Conservation (phyloP, 2,888 invertebrate species). For the Ochropleura leucogaster region DNA sequence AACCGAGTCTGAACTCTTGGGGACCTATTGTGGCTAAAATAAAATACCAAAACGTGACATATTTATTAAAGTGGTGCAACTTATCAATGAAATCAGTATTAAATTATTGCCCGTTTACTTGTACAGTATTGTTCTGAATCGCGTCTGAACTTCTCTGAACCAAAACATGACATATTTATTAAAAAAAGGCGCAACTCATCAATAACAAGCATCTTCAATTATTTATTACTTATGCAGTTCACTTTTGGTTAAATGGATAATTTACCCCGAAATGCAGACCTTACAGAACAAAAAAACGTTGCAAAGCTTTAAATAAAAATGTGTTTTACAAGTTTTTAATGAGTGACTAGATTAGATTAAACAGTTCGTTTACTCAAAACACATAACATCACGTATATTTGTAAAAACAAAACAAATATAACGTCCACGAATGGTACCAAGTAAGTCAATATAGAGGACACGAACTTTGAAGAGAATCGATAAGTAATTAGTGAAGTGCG, state of each 20-base stretch:
- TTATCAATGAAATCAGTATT: slow-evolving; percentile 9
- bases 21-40: slow-evolving; percentile 26
- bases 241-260: background rate
- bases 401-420: slow-evolving; percentile 27
- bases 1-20: slow-evolving; percentile 26
- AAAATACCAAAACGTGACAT: slow-evolving; percentile 36
- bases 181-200: slow-evolving; percentile 5
- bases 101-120: background rate
- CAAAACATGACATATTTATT: slow-evolving; percentile 32
- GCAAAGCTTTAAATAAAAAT: background rate
- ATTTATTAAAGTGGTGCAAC: slow-evolving; percentile 16
- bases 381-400: slow-evolving; percentile 21
- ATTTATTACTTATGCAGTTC: background rate
- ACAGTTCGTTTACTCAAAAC: background rate
- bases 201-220: background rate
- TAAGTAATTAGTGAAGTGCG: slow-evolving; percentile 45
- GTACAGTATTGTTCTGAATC: too few species aligned
- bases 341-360: background rate
- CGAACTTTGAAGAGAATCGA: slow-evolving; percentile 33
- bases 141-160: background rate
- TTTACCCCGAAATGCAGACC: background rate
- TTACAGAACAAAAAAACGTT: background rate
- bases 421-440: background rate
- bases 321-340: background rate
- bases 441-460: slow-evolving; percentile 6